A percentile compares a stretch with the other conserved stretches of the same genome.
phyloP scores from a whole-genome alignment of 2,797 vertebrate species.

The Hemitrygon akajei region DNA sequence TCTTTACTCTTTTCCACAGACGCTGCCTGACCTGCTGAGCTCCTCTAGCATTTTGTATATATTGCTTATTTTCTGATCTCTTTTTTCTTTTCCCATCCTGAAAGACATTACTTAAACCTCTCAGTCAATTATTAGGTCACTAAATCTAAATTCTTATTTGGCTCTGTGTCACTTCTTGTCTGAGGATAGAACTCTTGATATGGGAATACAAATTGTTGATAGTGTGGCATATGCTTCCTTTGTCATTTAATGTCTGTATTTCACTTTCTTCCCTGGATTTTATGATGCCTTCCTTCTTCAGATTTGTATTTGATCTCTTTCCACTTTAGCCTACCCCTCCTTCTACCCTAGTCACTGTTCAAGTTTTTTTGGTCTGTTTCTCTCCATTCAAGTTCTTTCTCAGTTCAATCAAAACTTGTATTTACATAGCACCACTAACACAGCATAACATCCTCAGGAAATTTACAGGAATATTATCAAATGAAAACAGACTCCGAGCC shows the following conservation, averaged over 20 bases:
- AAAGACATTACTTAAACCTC: not conserved
- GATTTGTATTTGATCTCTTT: not conserved
- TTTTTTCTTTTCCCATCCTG: not conserved
- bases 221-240: not conserved
- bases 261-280: not conserved
- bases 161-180: not conserved
- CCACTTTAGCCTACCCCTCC: not conserved
- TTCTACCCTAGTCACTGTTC: not conserved
- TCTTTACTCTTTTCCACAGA: too few species aligned
- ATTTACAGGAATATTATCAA: too few species aligned
- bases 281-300: not conserved
- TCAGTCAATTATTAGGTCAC: not conserved
- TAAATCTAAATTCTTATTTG: not conserved
- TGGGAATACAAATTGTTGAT: not conserved
- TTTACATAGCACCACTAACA: too few species aligned
- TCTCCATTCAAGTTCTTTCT: too few species aligned
- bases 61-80: not conserved
- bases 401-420: too few species aligned
- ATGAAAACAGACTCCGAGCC: too few species aligned
- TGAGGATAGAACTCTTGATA: not conserved
- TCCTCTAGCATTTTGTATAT: too few species aligned
- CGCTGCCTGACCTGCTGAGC: too few species aligned
- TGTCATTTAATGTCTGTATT: not conserved
- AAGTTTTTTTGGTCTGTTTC: too few species aligned
- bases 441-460: too few species aligned